Percentiles rank a stretch among this genome's conserved stretches.
phyloP scores from a whole-genome alignment of 2,113 vertebrate species.

The Athene noctua region DNA sequence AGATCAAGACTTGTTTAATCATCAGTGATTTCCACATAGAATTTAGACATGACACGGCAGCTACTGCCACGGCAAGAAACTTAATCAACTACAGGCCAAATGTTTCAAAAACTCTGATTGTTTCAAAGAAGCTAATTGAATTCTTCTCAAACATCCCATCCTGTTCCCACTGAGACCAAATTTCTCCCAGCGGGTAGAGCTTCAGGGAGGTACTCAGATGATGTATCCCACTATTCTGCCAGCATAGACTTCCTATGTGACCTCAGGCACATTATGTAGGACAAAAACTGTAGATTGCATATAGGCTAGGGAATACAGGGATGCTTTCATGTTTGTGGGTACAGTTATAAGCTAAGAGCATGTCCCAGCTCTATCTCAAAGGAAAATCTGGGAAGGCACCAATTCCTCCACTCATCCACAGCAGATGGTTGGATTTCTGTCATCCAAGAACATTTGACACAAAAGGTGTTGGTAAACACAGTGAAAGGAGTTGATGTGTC shows the following conservation, averaged over 20 bases:
- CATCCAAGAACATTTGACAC: neutral
- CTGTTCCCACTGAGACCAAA: neutral
- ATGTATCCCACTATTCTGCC: neutral
- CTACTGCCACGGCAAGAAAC: neutral
- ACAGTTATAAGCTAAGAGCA: neutral
- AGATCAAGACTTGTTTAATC: slow-evolving; percentile 4
- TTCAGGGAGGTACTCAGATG: neutral
- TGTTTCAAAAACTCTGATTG: neutral
- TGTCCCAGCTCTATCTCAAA: neutral
- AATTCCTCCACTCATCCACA: neutral
- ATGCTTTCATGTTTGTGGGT: neutral
- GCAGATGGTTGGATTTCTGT: neutral
- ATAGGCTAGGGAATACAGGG: neutral
- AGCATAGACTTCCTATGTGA: neutral
- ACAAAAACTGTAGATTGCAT: neutral
- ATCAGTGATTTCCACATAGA: neutral
- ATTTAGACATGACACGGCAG: neutral
- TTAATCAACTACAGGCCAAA: neutral
- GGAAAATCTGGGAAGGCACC: neutral
- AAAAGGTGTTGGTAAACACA: neutral
- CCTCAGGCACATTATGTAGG: neutral
- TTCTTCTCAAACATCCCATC: neutral
- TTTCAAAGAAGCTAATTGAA: slow-evolving; percentile 3
- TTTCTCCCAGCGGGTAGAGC: neutral
- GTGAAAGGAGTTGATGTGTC: neutral